Conservation (phyloP, 2,797 vertebrate genomes). For the Tokudaia tokunoshimensis region DNA sequence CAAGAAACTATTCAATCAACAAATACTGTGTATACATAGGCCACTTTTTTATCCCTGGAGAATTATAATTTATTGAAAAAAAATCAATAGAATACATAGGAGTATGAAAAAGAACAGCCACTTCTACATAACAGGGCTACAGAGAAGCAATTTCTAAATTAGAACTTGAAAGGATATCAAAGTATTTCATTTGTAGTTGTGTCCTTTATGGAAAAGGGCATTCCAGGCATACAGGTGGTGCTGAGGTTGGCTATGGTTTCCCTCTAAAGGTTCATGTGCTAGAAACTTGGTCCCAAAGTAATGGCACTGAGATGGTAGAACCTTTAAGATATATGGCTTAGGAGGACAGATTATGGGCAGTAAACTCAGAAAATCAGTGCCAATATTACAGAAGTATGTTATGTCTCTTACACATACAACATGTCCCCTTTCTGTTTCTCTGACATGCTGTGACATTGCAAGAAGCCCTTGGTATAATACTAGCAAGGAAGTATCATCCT, state of each 20-base stretch:
- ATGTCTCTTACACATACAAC: neutral
- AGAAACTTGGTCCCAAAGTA: neutral
- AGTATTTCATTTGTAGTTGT: neutral
- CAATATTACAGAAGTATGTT: neutral
- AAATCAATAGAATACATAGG: constrained; percentile 12
- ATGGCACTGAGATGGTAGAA: neutral
- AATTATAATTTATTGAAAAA: constrained; percentile 23
- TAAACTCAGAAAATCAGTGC: neutral
- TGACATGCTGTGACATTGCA: neutral
- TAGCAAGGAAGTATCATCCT: neutral
- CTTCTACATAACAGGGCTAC: neutral
- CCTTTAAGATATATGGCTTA: neutral
- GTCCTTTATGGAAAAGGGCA: neutral
- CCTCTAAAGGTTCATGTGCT: neutral
- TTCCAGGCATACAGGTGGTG: neutral
- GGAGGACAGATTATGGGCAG: neutral
- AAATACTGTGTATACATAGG: neutral
- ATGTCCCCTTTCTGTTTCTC: neutral
- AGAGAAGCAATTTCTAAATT: constrained; percentile 55
- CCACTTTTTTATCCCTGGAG: neutral
- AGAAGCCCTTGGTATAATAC: neutral
- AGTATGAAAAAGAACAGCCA: neutral
- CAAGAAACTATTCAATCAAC: neutral
- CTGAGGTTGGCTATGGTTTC: neutral
- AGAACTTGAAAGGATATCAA: constrained; percentile 34